phyloP scores from a whole-genome alignment of 2,888 invertebrate species.

The Pseudanteris insignis region DNA sequence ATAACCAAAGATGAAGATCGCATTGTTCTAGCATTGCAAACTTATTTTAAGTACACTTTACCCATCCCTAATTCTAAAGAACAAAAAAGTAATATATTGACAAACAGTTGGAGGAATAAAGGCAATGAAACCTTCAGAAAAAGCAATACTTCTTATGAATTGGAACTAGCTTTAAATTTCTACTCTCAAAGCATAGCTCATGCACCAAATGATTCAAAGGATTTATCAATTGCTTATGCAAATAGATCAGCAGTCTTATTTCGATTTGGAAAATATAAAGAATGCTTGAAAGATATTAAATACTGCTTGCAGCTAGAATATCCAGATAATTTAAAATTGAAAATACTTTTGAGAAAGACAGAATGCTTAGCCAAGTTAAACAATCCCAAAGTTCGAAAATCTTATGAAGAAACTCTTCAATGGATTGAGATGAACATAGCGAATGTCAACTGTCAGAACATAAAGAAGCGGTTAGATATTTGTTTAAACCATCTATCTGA shows the following conservation, averaged over 20 bases:
- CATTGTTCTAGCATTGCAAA: too few species aligned
- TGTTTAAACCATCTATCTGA: background rate
- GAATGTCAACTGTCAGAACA: background rate
- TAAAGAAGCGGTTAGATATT: background rate
- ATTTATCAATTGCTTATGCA: constrained; percentile 11
- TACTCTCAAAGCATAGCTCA: constrained; percentile 21
- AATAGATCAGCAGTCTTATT: constrained; percentile 20
- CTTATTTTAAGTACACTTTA: too few species aligned
- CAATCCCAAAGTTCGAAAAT: background rate
- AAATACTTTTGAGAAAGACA: background rate
- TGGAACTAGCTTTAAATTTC: constrained; percentile 3
- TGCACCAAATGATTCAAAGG: constrained; percentile 15
- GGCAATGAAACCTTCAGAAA: background rate
- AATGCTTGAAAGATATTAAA: constrained; percentile 22
- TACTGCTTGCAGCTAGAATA: constrained; percentile 2
- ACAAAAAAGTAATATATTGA: background rate
- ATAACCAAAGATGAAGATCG: background rate
- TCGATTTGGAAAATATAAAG: constrained; percentile 10
- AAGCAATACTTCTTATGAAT: background rate
- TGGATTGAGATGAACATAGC: background rate
- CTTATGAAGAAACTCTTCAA: background rate
- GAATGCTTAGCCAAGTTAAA: background rate
- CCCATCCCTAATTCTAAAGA: too few species aligned
- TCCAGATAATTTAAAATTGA: background rate
- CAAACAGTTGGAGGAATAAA: background rate